These are phyloP conservation scores for Ips nitidus DNA, from an alignment of 1,140 invertebrate genomes.

Conservation along the genomic window DNA sequence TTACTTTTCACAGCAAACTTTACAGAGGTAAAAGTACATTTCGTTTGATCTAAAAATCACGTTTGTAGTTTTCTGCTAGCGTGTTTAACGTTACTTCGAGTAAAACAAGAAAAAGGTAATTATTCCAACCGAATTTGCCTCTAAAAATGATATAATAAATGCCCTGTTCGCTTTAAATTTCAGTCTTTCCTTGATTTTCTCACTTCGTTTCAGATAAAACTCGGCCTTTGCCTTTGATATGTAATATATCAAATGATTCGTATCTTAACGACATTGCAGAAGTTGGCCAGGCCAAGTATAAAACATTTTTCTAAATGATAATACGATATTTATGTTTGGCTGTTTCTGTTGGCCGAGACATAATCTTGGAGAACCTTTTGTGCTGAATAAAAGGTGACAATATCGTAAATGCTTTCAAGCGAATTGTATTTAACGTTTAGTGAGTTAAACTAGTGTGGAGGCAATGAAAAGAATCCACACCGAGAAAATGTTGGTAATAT, in stretches of 20 bases:
- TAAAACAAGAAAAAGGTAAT: too few species aligned
- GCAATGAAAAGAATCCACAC: neutral
- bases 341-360: neutral
- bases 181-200: constrained; percentile 34
- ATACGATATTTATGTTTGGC: constrained; percentile 22
- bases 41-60: too few species aligned
- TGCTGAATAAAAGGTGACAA: too few species aligned
- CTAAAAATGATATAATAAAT: too few species aligned
- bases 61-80: too few species aligned
- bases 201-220: constrained; percentile 35
- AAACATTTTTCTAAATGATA: constrained; percentile 30
- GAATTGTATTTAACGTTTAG: too few species aligned
- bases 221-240: constrained; percentile 26
- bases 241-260: constrained; percentile 30
- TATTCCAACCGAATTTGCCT: too few species aligned
- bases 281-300: constrained; percentile 26
- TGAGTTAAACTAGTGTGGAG: too few species aligned
- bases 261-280: constrained; percentile 30
- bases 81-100: too few species aligned
- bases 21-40: too few species aligned
- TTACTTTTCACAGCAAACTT: too few species aligned
- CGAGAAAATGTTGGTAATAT: neutral
- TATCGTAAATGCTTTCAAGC: neutral
- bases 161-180: constrained; percentile 16
- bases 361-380: too few species aligned